Percentiles rank a stretch among this genome's conserved stretches.
Evolutionary conservation across 2,113 vertebrate genomes (phyloP).

Genomic region (Epinephelus cyanopodus): DNA sequence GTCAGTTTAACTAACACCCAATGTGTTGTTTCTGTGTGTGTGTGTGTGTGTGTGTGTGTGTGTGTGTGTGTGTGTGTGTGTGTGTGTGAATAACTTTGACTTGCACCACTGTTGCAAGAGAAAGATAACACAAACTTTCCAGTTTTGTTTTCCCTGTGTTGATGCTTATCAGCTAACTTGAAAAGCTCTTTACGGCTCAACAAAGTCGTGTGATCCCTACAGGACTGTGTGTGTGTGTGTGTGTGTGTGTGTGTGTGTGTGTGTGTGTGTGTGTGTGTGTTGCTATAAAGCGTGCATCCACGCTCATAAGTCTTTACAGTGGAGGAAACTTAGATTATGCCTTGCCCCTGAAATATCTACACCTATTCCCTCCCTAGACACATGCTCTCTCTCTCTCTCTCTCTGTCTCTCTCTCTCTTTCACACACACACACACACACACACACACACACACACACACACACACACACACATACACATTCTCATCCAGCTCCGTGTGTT

Average conservation of each 20-base stretch:
- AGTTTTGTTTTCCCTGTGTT: conserved; percentile 17
- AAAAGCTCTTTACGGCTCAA: conserved; percentile 17
- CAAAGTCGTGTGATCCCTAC: conserved; percentile 10
- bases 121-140: conserved; percentile 24
- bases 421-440: conserved; percentile 27
- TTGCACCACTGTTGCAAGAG: not conserved
- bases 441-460: not conserved
- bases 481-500: conserved; percentile 44
- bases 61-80: conserved; percentile 21
- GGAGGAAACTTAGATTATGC: conserved; percentile 59
- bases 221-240: not conserved
- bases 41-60: conserved; percentile 16
- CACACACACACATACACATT: conserved; percentile 12
- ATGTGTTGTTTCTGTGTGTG: conserved; percentile 6
- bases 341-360: conserved; percentile 41
- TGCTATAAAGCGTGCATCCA: conserved; percentile 27
- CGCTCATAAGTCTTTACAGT: conserved; percentile 39
- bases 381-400: not conserved
- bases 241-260: conserved; percentile 16
- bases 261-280: not conserved
- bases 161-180: conserved; percentile 31
- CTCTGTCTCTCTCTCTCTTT: too few relatives aligned
- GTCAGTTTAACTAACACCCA: conserved; percentile 52
- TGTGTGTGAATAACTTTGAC: not conserved
- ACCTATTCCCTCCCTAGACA: conserved; percentile 28